Evolutionary conservation across 1,140 invertebrate species (phyloP), one percentile per base, ranked within the genome.

Genomic region (Procambarus clarkii): DNA sequence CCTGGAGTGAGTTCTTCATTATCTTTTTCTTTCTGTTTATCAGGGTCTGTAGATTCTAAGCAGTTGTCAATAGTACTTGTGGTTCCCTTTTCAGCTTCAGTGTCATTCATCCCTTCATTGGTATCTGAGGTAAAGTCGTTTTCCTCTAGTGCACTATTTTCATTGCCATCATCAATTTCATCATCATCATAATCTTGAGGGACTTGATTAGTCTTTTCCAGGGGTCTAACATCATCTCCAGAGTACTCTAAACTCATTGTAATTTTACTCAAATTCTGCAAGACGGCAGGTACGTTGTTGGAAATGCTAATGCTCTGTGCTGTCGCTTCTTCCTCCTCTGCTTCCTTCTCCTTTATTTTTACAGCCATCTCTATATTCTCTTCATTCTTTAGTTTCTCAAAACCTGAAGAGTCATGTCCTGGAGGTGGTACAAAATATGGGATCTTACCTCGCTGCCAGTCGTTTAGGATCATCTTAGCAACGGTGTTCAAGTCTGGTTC

Each of bases 401-500:
- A 92, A 24, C 78, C 91, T 50, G 92, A 92, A 13, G 93, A 91
- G 54, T 93, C 92, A 44, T 88, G 92, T 46, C 93, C 94, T 46
- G 97, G 96, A 15, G 98, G 99, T 82, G 96, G 95, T 1, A 98
- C 97, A 95, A 98, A 99, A 94, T 97, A 99, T 0, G 99, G 99
- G 71, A 99, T 95, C 95, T 98, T 99, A 18, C 99, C 99, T 93
- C 99, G 96, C 95, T 99, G 99, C 97, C 98, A 99, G 94, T 99
- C 99, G 95, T 99, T 99, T 0, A 99, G 95, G 3, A 99, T 96
- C 97, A 99, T 99, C 94, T 97, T 97, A 0, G 99, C 97, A 21
- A 97, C 97, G 79, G 97, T 97, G 79, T 95, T 95, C 15, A 99
- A 95, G 95, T 99, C 98, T 15, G 99, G 98, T 94, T 99, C 98